Evolutionary conservation across 2,888 invertebrate species (phyloP), one percentile per base, ranked within the genome.

Genomic region (Leptopilina syphax): DNA sequence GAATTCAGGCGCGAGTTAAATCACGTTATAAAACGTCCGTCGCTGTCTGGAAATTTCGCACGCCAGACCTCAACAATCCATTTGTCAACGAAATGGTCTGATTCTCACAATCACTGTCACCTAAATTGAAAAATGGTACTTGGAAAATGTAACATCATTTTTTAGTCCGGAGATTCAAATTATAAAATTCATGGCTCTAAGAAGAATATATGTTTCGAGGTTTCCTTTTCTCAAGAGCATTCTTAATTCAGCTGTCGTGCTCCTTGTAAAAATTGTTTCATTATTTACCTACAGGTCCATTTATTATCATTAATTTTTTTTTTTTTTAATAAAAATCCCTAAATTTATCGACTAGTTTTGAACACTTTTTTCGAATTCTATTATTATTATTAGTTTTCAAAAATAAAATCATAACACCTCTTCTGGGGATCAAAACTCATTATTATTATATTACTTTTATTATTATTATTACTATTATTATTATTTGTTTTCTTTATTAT

Each of bases 11-110:
- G 57, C 57, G 34, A 54, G 57, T 73, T 54, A 57, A 57, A 57
- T 34, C 57, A 73, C 57, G 57, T 73, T 73, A 57, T 73, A n/a
- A 73, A 57, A 73, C 18, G 73, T 57, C 73, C 73, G 54, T 57
- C 73, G 54, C 54, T 70, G 73, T 73, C 73, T 73, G 57, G n/a
- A 57, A 57, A 73, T 73, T 73, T 73, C 73, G 34, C 34, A 73
- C 73, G 57, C 57, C 57, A 34, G n/a, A 57, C 73, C 73, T 57
- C 10, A 57, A 73, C 73, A 73, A 57, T 57, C 27, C 73, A 73
- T 73, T 73, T 73, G 10, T 73, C 73, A 73, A 57, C 57, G 5
- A 73, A 73, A 73, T 73, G 34, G 57, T 57, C 34, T 57, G 57
- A 73, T 57, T 73, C n/a, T 34, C 57, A 73, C 73, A 73, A 73